These are phyloP conservation scores for Terrapene triunguis DNA, from an alignment of 2,113 vertebrate genomes.

Conservation along the genomic window DNA sequence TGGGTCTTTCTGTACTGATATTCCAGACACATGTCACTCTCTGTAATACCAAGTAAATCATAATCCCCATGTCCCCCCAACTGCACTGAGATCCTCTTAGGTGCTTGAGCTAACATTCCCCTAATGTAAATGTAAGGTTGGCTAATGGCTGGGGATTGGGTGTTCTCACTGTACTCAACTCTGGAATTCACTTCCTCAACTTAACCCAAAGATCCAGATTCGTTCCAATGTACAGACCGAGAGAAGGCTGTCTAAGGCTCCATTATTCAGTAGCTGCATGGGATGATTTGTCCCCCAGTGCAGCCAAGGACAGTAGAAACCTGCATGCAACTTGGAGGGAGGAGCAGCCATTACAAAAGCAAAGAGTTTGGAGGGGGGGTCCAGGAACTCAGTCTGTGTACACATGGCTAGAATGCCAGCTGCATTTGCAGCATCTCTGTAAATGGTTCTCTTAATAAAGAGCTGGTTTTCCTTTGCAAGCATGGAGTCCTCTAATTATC, in stretches of 20 bases:
- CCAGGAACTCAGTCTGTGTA: neutral
- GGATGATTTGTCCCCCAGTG: neutral
- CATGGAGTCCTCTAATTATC: slow-evolving; percentile 18
- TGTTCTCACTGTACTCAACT: neutral
- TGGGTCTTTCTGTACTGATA: no score
- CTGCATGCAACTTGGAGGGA: neutral
- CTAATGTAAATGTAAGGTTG: neutral
- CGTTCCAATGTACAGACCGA: neutral
- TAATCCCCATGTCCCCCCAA: neutral
- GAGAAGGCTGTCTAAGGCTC: neutral
- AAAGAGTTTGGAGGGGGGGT: neutral
- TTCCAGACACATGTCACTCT: no score
- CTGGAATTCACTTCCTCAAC: neutral
- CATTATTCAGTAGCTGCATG: neutral
- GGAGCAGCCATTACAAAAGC: fast-evolving
- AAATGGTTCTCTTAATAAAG: neutral
- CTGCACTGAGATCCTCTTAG: neutral
- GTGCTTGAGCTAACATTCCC: neutral
- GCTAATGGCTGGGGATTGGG: neutral
- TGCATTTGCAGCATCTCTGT: neutral
- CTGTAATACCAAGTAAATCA: neutral
- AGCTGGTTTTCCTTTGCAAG: neutral
- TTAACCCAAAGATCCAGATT: neutral
- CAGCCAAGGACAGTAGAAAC: neutral
- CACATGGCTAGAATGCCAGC: neutral